Evolutionary conservation across 1,140 invertebrate genomes (phyloP).

Genomic region (Trichogramma pretiosum): DNA sequence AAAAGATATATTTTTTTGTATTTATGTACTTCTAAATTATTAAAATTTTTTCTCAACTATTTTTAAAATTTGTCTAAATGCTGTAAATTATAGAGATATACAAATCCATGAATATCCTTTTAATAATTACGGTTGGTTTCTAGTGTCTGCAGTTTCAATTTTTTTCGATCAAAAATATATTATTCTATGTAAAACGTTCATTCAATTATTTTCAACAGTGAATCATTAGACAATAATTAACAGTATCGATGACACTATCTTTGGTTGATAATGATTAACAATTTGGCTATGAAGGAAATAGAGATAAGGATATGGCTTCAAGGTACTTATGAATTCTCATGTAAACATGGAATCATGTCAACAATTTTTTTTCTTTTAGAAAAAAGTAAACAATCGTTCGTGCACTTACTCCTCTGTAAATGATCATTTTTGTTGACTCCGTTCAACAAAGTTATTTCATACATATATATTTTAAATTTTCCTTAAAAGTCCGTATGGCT

Average conservation of each 20-base stretch:
- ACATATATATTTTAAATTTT: constrained; percentile 12
- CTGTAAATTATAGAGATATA: neutral
- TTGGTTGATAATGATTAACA: too few relatives aligned
- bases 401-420: constrained; percentile 19
- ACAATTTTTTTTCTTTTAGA: neutral
- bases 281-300: too few relatives aligned
- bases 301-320: constrained; percentile 9
- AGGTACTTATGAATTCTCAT: constrained; percentile 3
- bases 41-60: neutral
- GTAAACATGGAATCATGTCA: neutral
- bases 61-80: constrained; percentile 8
- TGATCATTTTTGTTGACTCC: constrained; percentile 12
- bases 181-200: too few relatives aligned
- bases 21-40: constrained; percentile 2
- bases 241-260: constrained; percentile 5
- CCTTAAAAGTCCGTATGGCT: constrained; percentile 4
- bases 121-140: neutral
- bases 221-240: too few relatives aligned
- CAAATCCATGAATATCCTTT: neutral
- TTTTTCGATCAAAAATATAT: too few relatives aligned
- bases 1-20: neutral
- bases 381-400: constrained; percentile 13
- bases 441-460: constrained; percentile 16
- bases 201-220: too few relatives aligned
- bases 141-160: too few relatives aligned